These are phyloP conservation scores for Galemys pyrenaicus DNA, from an alignment of 2,113 vertebrate genomes.

Conservation along the genomic window DNA sequence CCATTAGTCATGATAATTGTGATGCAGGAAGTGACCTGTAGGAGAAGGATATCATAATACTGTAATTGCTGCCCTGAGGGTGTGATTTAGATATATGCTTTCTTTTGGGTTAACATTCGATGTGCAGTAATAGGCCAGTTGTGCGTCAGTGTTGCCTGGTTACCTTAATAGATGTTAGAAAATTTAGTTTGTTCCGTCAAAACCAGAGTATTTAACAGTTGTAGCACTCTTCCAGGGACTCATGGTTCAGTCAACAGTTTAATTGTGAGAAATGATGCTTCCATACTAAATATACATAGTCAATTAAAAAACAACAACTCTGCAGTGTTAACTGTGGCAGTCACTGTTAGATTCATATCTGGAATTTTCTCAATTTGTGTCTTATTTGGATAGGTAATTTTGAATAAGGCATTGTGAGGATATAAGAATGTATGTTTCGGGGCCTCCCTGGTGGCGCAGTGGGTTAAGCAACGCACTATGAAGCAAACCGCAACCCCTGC, in stretches of 20 bases:
- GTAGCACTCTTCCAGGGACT: neutral
- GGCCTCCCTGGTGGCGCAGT: too few relatives aligned
- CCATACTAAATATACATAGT: neutral
- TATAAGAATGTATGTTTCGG: neutral
- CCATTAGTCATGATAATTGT: neutral
- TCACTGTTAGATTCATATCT: neutral
- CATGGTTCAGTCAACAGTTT: neutral
- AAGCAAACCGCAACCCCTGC: too few relatives aligned
- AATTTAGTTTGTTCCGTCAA: constrained; percentile 31
- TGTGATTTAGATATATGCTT: neutral
- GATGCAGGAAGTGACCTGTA: constrained; percentile 11
- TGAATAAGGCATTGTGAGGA: neutral
- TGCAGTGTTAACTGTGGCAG: neutral
- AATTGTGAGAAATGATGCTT: constrained; percentile 35
- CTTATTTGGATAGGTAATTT: constrained; percentile 29
- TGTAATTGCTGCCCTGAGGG: constrained; percentile 6
- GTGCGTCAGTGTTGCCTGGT: constrained; percentile 35
- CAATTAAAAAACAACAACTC: neutral
- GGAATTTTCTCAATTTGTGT: neutral
- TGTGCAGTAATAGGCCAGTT: neutral
- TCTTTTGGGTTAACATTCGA: neutral
- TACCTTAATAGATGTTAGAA: constrained; percentile 34
- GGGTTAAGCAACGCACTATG: too few relatives aligned
- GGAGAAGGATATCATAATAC: constrained; percentile 3
- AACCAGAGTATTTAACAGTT: constrained; percentile 42